Conservation (phyloP, 2,888 invertebrate species). For the Apodemia mormo region DNA sequence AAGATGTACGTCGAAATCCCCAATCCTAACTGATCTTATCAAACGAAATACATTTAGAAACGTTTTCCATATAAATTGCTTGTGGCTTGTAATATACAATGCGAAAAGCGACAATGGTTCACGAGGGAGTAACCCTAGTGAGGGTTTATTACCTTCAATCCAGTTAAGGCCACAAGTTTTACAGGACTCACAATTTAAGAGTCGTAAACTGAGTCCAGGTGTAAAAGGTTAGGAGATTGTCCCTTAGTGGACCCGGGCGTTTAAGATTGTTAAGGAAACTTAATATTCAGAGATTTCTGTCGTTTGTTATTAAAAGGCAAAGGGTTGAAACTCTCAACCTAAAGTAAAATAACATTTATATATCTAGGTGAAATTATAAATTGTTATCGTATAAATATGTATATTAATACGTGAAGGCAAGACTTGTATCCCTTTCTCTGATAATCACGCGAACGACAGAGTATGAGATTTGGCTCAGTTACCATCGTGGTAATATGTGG, state of each 20-base stretch:
- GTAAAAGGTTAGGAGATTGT: constrained; percentile 6
- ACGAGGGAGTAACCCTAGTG: constrained; percentile 53
- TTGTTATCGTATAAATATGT: too few species aligned
- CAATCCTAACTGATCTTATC: constrained; percentile 50
- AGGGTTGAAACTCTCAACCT: neutral
- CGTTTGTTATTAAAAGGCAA: neutral
- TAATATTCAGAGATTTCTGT: constrained; percentile 2
- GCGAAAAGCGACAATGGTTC: constrained; percentile 55
- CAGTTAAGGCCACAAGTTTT: constrained; percentile 42
- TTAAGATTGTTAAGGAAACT: constrained; percentile 5
- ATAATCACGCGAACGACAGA: too few species aligned
- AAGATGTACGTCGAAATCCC: constrained; percentile 37
- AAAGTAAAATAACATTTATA: neutral
- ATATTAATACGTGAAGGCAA: too few species aligned
- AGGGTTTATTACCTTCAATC: constrained; percentile 44
- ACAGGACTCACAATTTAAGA: constrained; percentile 36
- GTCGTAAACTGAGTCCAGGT: constrained; percentile 22
- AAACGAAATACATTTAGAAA: constrained; percentile 55
- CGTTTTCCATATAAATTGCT: constrained; percentile 68
- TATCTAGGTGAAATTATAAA: too few species aligned
- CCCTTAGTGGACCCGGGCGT: neutral
- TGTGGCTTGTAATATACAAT: constrained; percentile 55
- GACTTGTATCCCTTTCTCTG: too few species aligned
- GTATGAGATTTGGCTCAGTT: too few species aligned
- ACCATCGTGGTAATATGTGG: too few species aligned